Evolutionary conservation across 37 sponge, comb jelly and placozoan genomes (phyloP), one percentile per base, ranked within the genome.

Genomic region (Ephydatia muelleri): DNA sequence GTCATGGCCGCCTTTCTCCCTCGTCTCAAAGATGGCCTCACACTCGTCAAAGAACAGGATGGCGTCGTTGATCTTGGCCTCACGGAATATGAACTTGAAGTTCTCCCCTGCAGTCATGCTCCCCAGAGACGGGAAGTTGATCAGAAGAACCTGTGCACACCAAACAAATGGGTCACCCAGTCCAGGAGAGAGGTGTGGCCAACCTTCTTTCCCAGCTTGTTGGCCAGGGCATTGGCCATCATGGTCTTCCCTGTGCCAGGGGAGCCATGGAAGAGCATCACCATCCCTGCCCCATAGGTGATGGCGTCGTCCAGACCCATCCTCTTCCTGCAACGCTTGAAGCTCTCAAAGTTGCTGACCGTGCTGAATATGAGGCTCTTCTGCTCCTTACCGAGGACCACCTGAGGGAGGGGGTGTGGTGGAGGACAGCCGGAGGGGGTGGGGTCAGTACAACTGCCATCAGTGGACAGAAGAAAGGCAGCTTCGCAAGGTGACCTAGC

Each of bases 41-140:
- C 95, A 94, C 76, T 94, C 95, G 82, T 94, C 95, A 88, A 94
- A 94, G 91, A 94, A 94, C 76, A 94, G 67, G 40, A 94, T 94
- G 74, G 94, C 94, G 40, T 94, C 95, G 83, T 94, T 94, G 87
- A 94, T 94, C 82, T 94, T 94, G 28, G 95, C 88, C 72, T 94
- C 95, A 37, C 92, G 78, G 77, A 94, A 94, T 26, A 94, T 89
- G 68, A 94, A 94, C 84, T 94, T 94, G 83, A 94, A 91, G 83
- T 89, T 94, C 65, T 94, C 94, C n/a, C 91, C 94, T 43, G 94
- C 91, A 2, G 90, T 67, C 91, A 94, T 91, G 26, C 81, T 80
- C 22, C 94, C 94, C 25, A 94, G 81, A 32, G 90, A 90, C n/a
- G 94, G 94, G 70, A 94, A 94, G 82, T 94, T 94, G 76, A 94